These are phyloP conservation scores for Amblyteles armatorius DNA, from an alignment of 2,888 invertebrate species.

Conservation along the genomic window DNA sequence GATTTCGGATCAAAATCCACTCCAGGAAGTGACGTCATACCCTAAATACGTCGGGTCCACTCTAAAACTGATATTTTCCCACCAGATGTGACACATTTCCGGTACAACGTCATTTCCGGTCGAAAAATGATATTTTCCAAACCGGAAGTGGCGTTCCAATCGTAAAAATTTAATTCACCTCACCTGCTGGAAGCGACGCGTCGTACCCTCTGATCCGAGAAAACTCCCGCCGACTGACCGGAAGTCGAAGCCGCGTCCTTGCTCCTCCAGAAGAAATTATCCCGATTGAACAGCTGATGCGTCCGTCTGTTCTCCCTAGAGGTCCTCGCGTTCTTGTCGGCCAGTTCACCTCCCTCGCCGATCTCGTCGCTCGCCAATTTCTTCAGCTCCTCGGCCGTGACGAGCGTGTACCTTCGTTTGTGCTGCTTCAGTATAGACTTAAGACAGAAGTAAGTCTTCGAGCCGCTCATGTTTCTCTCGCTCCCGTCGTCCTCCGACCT, in stretches of 20 bases:
- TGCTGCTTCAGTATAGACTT: constrained; percentile 83
- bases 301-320: constrained; percentile 41
- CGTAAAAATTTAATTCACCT: not conserved
- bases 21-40: no score
- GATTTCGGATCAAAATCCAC: no score
- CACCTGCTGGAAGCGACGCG: constrained; percentile 63
- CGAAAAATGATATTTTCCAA: no score
- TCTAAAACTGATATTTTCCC: not conserved
- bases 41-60: no score
- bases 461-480: constrained; percentile 73
- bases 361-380: constrained; percentile 61
- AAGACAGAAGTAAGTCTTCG: constrained; percentile 81
- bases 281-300: constrained; percentile 47
- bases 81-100: no score
- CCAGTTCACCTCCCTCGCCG: constrained; percentile 20
- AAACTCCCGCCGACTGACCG: not conserved
- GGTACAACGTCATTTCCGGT: not conserved
- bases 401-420: constrained; percentile 79
- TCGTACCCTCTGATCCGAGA: constrained; percentile 43
- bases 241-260: not conserved
- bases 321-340: constrained; percentile 48
- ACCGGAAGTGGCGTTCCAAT: no score
- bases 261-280: constrained; percentile 56
- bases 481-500: constrained; percentile 21
- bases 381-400: constrained; percentile 76